Conservation (phyloP, 2,888 invertebrate species). For the Thymelicus sylvestris region DNA sequence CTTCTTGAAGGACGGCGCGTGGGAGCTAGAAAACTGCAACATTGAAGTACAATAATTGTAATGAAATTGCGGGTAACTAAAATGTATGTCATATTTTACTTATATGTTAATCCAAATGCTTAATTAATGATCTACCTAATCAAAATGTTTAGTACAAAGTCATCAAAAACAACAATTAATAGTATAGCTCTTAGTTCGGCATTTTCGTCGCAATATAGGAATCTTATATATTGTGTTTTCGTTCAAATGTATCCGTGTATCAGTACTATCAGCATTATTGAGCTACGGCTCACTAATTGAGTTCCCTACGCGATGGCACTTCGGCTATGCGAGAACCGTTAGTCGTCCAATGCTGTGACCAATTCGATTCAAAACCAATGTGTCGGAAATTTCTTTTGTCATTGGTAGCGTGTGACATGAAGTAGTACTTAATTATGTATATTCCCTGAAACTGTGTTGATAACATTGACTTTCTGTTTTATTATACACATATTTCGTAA, state of each 20-base stretch:
- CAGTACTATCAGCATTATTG: slow-evolving; percentile 3
- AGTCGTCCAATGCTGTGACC: slow-evolving; percentile 11
- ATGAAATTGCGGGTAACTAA: too few species aligned
- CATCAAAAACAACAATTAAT: not conserved
- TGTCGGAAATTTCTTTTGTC: slow-evolving; percentile 14
- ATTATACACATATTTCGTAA: too few species aligned
- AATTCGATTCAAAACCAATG: slow-evolving; percentile 7
- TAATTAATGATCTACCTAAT: too few species aligned
- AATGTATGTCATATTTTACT: too few species aligned
- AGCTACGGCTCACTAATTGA: slow-evolving; percentile 17
- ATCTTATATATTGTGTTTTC: too few species aligned
- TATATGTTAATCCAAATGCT: too few species aligned
- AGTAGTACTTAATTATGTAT: not conserved
- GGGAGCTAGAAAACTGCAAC: too few species aligned
- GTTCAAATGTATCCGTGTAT: slow-evolving; percentile 1
- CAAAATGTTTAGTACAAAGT: too few species aligned
- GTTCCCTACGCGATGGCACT: slow-evolving; percentile 15
- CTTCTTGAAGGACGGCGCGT: too few species aligned
- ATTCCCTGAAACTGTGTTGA: not conserved
- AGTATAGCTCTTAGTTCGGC: not conserved
- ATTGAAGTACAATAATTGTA: too few species aligned
- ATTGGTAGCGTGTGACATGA: not conserved
- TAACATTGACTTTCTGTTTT: too few species aligned
- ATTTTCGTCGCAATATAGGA: too few species aligned
- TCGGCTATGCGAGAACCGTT: slow-evolving; percentile 5